phyloP scores from a whole-genome alignment of 2,797 vertebrate species.

The Ateles fusciceps region DNA sequence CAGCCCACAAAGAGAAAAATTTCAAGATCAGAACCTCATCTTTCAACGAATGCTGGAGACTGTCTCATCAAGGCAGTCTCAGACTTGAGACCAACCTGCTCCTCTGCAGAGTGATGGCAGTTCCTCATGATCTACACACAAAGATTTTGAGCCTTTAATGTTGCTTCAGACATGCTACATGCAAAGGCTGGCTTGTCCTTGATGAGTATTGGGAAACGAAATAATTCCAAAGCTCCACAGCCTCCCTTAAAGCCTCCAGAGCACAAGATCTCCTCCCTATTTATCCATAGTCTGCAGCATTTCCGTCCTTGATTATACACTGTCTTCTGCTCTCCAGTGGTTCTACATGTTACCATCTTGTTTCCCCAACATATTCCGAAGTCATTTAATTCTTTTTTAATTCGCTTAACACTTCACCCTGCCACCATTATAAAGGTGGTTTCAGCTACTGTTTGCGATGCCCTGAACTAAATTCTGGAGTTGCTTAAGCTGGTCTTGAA shows the following conservation, averaged over 20 bases:
- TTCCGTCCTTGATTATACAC: not conserved
- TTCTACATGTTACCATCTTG: not conserved
- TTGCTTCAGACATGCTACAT: not conserved
- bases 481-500: not conserved
- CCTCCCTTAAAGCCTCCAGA: not conserved
- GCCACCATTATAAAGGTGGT: not conserved
- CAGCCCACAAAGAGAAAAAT: not conserved
- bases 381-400: not conserved
- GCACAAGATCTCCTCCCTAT: not conserved
- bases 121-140: not conserved
- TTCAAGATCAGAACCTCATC: not conserved
- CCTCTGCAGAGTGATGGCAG: not conserved
- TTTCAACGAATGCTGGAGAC: not conserved
- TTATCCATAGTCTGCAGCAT: not conserved
- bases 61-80: not conserved
- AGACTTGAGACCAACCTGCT: not conserved
- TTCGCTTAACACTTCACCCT: not conserved
- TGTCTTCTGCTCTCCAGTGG: not conserved
- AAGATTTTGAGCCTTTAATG: not conserved
- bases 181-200: not conserved
- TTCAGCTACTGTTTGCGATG: not conserved
- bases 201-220: not conserved
- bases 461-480: not conserved
- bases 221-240: not conserved
- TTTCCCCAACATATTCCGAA: slow-evolving; percentile 49